Evolutionary conservation across 2,888 invertebrate genomes (phyloP), one percentile per base, ranked within the genome.

Genomic region (Hirudinaria manillensis): DNA sequence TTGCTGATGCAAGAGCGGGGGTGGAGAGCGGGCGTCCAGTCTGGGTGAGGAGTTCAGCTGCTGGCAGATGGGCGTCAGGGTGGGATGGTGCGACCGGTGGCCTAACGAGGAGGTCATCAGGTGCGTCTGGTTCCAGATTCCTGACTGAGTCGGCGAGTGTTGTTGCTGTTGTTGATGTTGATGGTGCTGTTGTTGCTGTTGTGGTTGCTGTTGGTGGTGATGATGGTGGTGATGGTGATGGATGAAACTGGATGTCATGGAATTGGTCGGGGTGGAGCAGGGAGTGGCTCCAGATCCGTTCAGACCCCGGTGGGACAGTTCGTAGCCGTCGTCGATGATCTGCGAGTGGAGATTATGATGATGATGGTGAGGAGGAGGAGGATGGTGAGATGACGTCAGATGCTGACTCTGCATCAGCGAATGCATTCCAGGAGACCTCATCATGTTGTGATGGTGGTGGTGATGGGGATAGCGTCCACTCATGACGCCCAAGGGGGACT

Each of bases 251-350:
- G 65, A 29, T 36, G 61, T 53, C n/a, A 38, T 38, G 6, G 65
- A 32, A 34, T 53, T 51, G 16, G 72, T 3, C 3, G 27, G 34
- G 16, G 72, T 53, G 29, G 29, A 51, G 27, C 51, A 51, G 16
- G 72, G 72, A 2, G 61, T 4, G 24, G 10, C 29, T 1, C 68
- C 36, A 13, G 32, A 68, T 1, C 36, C n/a, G 36, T 10, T 24
- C 36, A 68, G 16, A 45, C 45, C n/a, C 36, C 36, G 6, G 34
- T 32, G 32, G 29, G 29, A n/a, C 21, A 68, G 3, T 34, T 68
- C 68, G 68, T 68, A 68, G 36, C 68, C 32, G 16, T 68, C 68
- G n/a, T 68, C 68, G 32, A 68, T n/a, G 10, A 68, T 32, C 36
- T 68, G 68, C 36, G 32, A 32, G 32, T 68, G 68, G 16, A 34